Conservation (phyloP, 2,113 vertebrate species). For the Tyrannus savana region DNA sequence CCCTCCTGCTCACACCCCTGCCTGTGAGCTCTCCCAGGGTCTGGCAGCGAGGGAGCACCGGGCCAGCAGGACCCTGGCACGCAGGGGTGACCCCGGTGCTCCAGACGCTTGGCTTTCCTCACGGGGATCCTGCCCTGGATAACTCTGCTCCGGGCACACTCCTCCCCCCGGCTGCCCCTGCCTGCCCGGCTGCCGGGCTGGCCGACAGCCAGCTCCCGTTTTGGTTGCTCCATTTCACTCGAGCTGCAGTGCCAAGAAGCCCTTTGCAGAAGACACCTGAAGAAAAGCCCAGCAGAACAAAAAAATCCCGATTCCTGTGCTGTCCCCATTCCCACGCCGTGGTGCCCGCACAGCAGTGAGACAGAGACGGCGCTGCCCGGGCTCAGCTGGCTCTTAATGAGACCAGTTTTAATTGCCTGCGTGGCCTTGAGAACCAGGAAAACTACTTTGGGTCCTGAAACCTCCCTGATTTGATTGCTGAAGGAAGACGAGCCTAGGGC, state of each 20-base stretch:
- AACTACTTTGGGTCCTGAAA: not conserved
- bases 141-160: not conserved
- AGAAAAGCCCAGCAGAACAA: not conserved
- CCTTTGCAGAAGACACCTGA: not conserved
- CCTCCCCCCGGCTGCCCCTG: not conserved
- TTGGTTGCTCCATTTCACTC: conserved; percentile 13
- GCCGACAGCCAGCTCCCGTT: not conserved
- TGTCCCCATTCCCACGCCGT: accelerated
- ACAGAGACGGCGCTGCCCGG: accelerated
- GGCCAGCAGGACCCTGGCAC: not conserved
- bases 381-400: not conserved
- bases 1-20: not conserved
- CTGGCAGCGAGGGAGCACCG: accelerated
- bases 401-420: not conserved
- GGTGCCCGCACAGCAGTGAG: accelerated
- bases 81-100: not conserved
- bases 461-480: not conserved
- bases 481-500: not conserved
- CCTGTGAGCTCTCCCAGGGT: accelerated
- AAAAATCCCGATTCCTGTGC: not conserved
- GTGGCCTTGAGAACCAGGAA: not conserved
- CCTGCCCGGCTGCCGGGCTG: not conserved
- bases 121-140: not conserved
- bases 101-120: not conserved
- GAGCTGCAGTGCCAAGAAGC: not conserved